phyloP scores from a whole-genome alignment of 2,888 invertebrate genomes.

The Yponomeuta evonymella region DNA sequence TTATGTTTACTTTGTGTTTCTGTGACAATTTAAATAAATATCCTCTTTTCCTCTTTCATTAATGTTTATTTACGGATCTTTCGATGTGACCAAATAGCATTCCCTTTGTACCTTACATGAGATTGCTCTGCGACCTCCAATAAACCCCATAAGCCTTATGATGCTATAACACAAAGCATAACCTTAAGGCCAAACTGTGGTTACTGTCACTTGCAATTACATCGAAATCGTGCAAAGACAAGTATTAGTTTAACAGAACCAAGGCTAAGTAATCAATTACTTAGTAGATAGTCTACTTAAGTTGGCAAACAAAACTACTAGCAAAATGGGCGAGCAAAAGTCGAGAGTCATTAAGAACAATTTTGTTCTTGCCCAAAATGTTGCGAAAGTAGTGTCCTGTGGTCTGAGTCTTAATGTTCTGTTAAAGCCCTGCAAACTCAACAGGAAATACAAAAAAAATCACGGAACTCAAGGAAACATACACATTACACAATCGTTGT shows the following conservation, averaged over 20 bases:
- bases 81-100: not conserved
- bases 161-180: not conserved
- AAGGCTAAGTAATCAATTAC: conserved; percentile 2
- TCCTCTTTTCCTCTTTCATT: too few species aligned
- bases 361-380: not conserved
- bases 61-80: too few species aligned
- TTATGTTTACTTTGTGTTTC: too few species aligned
- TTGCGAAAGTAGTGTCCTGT: conserved; percentile 4
- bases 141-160: not conserved
- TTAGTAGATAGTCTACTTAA: conserved; percentile 2
- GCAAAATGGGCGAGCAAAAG: not conserved
- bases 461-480: too few species aligned
- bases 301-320: not conserved
- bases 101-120: not conserved
- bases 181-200: not conserved
- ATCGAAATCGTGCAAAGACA: not conserved
- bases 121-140: not conserved
- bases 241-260: not conserved
- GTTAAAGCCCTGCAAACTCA: not conserved
- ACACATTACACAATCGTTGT: too few species aligned
- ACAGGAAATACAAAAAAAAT: too few species aligned
- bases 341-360: conserved; percentile 6
- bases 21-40: too few species aligned
- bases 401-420: not conserved
- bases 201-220: not conserved